These are phyloP conservation scores for Pipra filicauda DNA, from an alignment of 2,113 vertebrate genomes.

Conservation along the genomic window DNA sequence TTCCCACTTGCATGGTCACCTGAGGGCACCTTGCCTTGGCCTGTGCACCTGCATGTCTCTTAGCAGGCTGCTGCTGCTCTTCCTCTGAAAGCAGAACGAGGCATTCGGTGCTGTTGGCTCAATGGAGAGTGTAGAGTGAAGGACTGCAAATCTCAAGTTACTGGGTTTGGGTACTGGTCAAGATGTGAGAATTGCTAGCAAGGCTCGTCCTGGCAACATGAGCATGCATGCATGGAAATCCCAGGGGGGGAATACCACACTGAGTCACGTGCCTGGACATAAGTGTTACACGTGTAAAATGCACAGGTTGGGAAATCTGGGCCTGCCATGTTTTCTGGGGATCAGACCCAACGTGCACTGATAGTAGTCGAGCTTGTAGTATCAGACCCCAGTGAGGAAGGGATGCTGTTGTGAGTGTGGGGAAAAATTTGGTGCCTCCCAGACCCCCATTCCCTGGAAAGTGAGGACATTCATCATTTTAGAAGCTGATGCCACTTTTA, in stretches of 20 bases:
- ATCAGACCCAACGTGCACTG: fast-evolving
- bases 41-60: neutral
- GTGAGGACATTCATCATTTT: neutral
- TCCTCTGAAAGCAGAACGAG: neutral
- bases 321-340: neutral
- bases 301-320: neutral
- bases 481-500: neutral
- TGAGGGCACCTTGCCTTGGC: neutral
- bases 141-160: neutral
- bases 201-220: neutral
- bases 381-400: neutral
- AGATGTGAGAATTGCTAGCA: neutral
- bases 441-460: neutral
- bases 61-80: neutral
- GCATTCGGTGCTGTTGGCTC: neutral
- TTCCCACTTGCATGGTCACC: neutral
- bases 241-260: neutral
- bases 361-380: neutral
- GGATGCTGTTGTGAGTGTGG: fast-evolving
- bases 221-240: neutral
- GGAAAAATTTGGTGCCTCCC: neutral
- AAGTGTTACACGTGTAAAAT: neutral
- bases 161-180: fast-evolving
- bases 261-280: neutral
- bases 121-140: neutral